Evolutionary conservation across 2,797 vertebrate genomes (phyloP).

Genomic region (Girardinus metallicus): DNA sequence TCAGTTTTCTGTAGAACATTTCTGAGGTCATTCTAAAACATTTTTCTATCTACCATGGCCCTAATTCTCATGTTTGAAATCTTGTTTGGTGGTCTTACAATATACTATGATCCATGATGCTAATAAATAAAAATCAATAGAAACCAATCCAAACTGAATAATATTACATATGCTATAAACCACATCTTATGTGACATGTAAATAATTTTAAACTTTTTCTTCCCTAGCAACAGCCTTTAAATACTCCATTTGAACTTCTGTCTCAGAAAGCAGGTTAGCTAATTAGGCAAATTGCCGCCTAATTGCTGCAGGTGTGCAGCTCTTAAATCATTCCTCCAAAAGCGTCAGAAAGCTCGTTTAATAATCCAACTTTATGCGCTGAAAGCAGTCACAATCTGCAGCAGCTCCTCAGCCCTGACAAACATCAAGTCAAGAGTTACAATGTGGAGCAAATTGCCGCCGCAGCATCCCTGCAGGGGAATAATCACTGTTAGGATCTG

Average conservation of each 20-base stretch:
- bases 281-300: background rate
- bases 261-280: background rate
- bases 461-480: slow-evolving; percentile 66
- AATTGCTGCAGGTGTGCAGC: slow-evolving; percentile 40
- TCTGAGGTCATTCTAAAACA: too few relatives aligned
- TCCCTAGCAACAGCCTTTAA: background rate
- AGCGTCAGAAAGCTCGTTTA: slow-evolving; percentile 3
- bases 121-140: too few relatives aligned
- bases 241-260: background rate
- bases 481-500: background rate
- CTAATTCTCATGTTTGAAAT: too few relatives aligned
- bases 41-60: too few relatives aligned
- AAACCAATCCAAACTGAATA: background rate
- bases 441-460: slow-evolving; percentile 32
- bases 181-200: background rate
- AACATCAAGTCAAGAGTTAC: slow-evolving; percentile 27
- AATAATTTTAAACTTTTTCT: background rate
- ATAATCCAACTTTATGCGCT: slow-evolving; percentile 9
- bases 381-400: background rate
- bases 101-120: too few relatives aligned
- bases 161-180: too few relatives aligned
- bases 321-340: background rate
- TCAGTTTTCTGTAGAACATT: too few relatives aligned
- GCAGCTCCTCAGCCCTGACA: background rate
- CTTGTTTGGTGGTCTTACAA: too few relatives aligned